Evolutionary conservation across 2,888 invertebrate species (phyloP).

Genomic region (Villa cingulata): DNA sequence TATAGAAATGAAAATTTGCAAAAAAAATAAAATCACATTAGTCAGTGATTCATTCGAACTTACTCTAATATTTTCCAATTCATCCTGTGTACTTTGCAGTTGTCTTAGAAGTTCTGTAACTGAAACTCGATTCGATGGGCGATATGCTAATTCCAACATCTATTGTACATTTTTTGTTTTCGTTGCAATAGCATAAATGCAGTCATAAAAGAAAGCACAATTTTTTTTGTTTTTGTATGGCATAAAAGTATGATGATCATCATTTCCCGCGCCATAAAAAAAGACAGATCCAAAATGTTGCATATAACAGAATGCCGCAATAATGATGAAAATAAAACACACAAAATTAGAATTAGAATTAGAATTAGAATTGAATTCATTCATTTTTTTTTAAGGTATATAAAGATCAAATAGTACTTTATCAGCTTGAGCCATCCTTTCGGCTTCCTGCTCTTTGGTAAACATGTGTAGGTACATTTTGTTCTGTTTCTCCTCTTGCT

Average conservation of each 20-base stretch:
- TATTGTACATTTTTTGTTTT: constrained; percentile 13
- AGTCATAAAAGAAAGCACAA: too few species aligned
- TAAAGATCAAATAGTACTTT: constrained; percentile 40
- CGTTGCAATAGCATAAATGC: too few species aligned
- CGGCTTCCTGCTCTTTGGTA: constrained; percentile 69
- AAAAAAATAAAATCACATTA: neutral
- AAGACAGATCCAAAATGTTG: too few species aligned
- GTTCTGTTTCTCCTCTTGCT: constrained; percentile 59
- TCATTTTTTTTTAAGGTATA: constrained; percentile 4
- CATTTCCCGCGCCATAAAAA: too few species aligned
- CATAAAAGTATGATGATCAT: neutral
- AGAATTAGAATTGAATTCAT: too few species aligned
- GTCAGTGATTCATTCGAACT: constrained; percentile 21
- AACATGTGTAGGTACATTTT: constrained; percentile 72
- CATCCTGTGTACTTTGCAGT: constrained; percentile 70
- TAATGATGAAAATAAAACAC: too few species aligned
- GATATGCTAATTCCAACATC: constrained; percentile 41
- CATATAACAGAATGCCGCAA: neutral
- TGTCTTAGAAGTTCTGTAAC: constrained; percentile 71
- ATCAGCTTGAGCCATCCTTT: constrained; percentile 52
- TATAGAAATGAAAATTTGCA: neutral
- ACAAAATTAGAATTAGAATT: constrained; percentile 1
- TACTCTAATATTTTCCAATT: constrained; percentile 79
- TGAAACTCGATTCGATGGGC: constrained; percentile 54
- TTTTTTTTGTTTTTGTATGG: neutral